phyloP scores from a whole-genome alignment of 2,113 vertebrate species.

The Phrynosoma blainvillii region DNA sequence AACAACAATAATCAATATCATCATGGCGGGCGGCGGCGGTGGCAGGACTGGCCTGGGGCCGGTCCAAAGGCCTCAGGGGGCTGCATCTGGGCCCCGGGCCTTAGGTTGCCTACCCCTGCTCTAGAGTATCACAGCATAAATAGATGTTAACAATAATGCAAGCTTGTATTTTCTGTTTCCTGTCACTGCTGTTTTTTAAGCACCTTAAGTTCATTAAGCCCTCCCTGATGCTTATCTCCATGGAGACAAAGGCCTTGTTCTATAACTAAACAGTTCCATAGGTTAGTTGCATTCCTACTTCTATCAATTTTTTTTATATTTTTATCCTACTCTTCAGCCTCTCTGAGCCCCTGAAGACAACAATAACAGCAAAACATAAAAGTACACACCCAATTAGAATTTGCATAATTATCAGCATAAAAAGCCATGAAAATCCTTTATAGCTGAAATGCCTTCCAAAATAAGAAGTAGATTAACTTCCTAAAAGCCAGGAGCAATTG shows the following conservation, averaged over 20 bases:
- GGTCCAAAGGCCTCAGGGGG: no score
- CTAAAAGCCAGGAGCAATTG: neutral
- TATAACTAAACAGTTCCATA: slow-evolving; percentile 3
- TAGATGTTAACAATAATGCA: slow-evolving; percentile 24
- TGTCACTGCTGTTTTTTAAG: slow-evolving; percentile 36
- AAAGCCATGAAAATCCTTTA: slow-evolving; percentile 2
- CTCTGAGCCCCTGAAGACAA: neutral
- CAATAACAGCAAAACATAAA: neutral
- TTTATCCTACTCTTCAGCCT: neutral
- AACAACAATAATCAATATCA: no score
- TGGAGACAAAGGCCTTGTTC: slow-evolving; percentile 29
- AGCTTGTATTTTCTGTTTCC: slow-evolving; percentile 28
- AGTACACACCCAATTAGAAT: neutral
- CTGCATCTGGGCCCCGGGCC: no score
- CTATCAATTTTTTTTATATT: neutral
- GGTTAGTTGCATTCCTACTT: slow-evolving; percentile 1
- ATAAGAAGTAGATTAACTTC: neutral
- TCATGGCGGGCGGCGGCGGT: no score
- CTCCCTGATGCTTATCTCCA: slow-evolving; percentile 25
- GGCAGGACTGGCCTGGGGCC: no score
- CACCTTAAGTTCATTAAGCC: slow-evolving; percentile 7
- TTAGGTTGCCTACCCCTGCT: no score
- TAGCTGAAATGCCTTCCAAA: neutral
- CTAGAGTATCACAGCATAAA: slow-evolving; percentile 24
- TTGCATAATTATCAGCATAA: neutral